phyloP scores from a whole-genome alignment of 2,888 invertebrate species.

The Frankliniella fusca region DNA sequence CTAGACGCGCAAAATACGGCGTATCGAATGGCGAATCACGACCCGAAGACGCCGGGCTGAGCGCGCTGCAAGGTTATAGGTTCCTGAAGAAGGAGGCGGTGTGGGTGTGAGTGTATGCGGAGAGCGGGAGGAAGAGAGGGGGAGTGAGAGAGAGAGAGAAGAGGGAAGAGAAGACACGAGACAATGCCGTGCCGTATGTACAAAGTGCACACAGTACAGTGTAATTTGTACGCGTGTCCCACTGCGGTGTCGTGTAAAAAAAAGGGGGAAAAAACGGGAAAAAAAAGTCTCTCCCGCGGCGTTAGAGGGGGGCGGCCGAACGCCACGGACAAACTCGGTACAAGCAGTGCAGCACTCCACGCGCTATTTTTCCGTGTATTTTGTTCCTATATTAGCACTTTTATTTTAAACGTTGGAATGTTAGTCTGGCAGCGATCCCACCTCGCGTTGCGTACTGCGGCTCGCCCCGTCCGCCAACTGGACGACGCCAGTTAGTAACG shows the following conservation, averaged over 20 bases:
- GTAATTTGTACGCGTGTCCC: neutral
- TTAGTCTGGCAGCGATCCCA: neutral
- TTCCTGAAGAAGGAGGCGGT: neutral
- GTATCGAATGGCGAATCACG: conserved; percentile 1
- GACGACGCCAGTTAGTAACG: neutral
- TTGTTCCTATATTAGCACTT: too few relatives aligned
- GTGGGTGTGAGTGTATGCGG: neutral
- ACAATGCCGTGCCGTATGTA: neutral
- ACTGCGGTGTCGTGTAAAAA: neutral
- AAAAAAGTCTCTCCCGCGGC: too few relatives aligned
- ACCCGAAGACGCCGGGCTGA: neutral
- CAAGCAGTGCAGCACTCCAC: neutral
- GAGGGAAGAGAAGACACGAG: neutral
- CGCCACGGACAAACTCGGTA: neutral
- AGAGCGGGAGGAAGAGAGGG: neutral
- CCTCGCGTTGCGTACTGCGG: neutral
- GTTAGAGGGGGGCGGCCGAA: too few relatives aligned
- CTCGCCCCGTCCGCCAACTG: too few relatives aligned
- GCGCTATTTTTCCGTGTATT: neutral
- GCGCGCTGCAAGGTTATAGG: neutral
- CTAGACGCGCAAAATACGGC: neutral
- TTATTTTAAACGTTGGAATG: too few relatives aligned
- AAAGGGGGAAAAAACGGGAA: too few relatives aligned
- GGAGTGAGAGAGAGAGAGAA: neutral
- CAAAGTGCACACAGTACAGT: neutral